Percentiles rank a stretch among this genome's conserved stretches.
These are phyloP conservation scores for Antrozous pallidus DNA, from an alignment of 2,797 vertebrate species.

Conservation along the genomic window DNA sequence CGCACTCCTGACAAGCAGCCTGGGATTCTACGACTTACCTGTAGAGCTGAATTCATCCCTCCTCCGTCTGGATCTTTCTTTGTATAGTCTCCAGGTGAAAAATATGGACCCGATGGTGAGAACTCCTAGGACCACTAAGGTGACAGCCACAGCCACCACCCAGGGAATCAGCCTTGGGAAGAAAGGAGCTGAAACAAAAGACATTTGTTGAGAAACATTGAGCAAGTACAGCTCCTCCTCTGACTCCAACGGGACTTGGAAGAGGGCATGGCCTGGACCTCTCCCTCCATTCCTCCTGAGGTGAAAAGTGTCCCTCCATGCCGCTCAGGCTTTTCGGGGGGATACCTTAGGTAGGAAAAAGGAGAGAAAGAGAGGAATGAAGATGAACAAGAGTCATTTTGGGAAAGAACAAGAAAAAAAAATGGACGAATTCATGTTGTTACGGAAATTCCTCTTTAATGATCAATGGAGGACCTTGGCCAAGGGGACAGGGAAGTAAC, in stretches of 20 bases:
- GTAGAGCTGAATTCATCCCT: slow-evolving; percentile 35
- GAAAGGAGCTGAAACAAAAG: slow-evolving; percentile 45
- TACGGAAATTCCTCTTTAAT: neutral
- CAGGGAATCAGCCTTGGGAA: slow-evolving; percentile 48
- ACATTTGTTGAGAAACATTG: neutral
- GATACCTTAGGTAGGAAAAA: neutral
- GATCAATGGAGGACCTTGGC: neutral
- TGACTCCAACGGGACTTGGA: neutral
- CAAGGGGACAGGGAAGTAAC: neutral
- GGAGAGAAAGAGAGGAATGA: neutral
- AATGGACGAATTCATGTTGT: neutral
- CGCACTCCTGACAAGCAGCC: neutral
- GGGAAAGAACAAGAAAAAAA: neutral
- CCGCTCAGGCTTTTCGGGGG: neutral
- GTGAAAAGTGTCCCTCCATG: neutral
- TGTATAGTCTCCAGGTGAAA: slow-evolving; percentile 70
- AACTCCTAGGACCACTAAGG: slow-evolving; percentile 50
- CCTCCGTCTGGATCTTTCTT: slow-evolving; percentile 40
- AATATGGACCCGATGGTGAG: slow-evolving; percentile 55
- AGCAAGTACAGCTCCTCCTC: neutral
- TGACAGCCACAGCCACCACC: slow-evolving; percentile 36
- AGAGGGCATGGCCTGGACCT: neutral
- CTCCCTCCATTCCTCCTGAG: neutral
- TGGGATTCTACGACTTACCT: slow-evolving; percentile 21
- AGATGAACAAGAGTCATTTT: neutral